Percentiles rank a stretch among this genome's conserved stretches.
phyloP scores from a whole-genome alignment of 2,113 vertebrate genomes.

The Apistogramma diplotaenia region DNA sequence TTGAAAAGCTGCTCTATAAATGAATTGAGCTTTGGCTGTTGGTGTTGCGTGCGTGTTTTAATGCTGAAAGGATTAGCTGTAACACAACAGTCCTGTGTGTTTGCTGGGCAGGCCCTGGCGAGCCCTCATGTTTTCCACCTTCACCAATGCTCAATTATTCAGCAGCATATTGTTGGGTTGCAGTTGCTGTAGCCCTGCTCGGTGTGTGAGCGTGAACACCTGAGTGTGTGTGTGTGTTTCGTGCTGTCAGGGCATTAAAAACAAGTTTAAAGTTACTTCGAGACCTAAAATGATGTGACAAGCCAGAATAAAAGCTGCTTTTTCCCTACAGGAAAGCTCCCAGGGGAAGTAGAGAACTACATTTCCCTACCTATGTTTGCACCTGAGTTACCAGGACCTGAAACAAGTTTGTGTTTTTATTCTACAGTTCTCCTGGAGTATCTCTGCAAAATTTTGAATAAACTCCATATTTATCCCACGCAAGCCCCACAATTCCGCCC shows the following conservation, averaged over 20 bases:
- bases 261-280: neutral
- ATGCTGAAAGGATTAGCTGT: neutral
- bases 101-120: neutral
- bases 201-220: neutral
- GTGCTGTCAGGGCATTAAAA: neutral
- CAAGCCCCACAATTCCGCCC: neutral
- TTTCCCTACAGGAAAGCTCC: neutral
- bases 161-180: conserved; percentile 36
- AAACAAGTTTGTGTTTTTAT: too few species aligned
- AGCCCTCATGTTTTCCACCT: conserved; percentile 28
- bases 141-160: conserved; percentile 47
- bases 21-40: neutral
- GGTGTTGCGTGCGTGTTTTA: neutral
- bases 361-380: neutral
- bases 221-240: neutral
- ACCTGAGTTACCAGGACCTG: neutral
- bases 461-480: neutral
- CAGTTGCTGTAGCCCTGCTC: conserved; percentile 7
- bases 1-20: neutral
- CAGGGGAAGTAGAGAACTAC: neutral
- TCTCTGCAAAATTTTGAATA: neutral
- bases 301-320: neutral
- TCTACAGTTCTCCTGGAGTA: neutral
- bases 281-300: neutral
- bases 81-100: neutral